A percentile compares a stretch with the other conserved stretches of the same genome.
phyloP scores from a whole-genome alignment of 1,140 invertebrate species.

The Caenorhabditis tropicalis region DNA sequence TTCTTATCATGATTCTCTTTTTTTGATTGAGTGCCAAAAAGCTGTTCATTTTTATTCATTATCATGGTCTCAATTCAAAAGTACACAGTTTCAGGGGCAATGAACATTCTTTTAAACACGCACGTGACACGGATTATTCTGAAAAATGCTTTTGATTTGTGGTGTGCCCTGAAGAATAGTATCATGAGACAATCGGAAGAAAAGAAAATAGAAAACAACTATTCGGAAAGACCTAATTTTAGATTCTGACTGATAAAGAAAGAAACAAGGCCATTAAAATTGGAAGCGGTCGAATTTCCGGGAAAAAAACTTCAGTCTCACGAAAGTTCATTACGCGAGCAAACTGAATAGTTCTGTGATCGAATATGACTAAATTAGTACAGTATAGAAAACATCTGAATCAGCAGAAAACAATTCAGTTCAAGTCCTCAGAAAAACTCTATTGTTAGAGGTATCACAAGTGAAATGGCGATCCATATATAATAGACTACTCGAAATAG shows the following conservation, averaged over 20 bases:
- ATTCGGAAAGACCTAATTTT: neutral
- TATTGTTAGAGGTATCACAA: too few relatives aligned
- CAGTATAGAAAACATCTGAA: too few relatives aligned
- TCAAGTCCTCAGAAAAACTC: too few relatives aligned
- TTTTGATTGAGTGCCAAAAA: constrained; percentile 7
- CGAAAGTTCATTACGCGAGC: too few relatives aligned
- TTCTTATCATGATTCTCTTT: neutral
- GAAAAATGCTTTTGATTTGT: neutral
- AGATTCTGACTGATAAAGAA: neutral
- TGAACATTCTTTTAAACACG: neutral
- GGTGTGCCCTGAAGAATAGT: neutral
- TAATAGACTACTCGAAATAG: neutral
- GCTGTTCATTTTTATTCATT: neutral
- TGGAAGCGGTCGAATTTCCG: too few relatives aligned
- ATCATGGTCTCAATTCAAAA: neutral
- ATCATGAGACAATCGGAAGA: neutral
- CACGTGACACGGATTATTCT: neutral
- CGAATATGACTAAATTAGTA: too few relatives aligned
- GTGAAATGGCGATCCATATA: too few relatives aligned
- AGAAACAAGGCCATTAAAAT: neutral
- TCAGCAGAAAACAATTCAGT: too few relatives aligned
- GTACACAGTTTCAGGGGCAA: neutral
- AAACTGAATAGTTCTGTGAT: too few relatives aligned
- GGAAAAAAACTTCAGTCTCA: too few relatives aligned
- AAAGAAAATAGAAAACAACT: neutral